phyloP scores from a whole-genome alignment of 2,888 invertebrate genomes.

The Mayetiola destructor region DNA sequence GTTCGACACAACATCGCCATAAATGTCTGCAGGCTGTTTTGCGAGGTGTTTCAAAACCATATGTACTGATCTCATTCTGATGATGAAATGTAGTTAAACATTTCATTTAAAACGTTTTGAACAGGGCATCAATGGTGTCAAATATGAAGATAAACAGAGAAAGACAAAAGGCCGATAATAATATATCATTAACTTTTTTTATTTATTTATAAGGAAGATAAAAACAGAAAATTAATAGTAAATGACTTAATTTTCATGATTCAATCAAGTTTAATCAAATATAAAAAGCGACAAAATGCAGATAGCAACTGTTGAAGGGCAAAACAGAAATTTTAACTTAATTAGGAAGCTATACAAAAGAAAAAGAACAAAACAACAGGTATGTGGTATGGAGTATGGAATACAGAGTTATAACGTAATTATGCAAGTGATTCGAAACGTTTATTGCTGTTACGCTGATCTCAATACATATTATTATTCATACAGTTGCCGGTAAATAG shows the following conservation, averaged over 20 bases:
- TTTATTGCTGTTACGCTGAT: too few relatives aligned
- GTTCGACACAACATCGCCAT: slow-evolving; percentile 92
- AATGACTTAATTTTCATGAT: not conserved
- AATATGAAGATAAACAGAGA: too few relatives aligned
- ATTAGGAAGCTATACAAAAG: not conserved
- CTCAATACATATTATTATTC: too few relatives aligned
- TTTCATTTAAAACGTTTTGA: not conserved
- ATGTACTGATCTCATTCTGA: slow-evolving; percentile 91
- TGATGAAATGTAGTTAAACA: not conserved
- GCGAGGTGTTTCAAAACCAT: slow-evolving; percentile 86
- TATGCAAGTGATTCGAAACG: not conserved
- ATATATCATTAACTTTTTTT: too few relatives aligned
- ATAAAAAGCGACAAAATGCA: not conserved
- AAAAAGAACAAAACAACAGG: not conserved
- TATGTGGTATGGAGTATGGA: too few relatives aligned
- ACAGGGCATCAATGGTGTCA: too few relatives aligned
- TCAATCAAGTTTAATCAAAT: not conserved
- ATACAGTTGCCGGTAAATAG: too few relatives aligned
- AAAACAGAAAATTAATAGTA: slow-evolving; percentile 7
- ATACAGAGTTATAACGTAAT: not conserved
- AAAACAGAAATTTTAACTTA: not conserved
- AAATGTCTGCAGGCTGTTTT: slow-evolving; percentile 87
- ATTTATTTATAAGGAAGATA: not conserved
- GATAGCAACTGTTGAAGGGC: not conserved
- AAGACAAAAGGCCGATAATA: too few relatives aligned